Evolutionary conservation across 2,113 vertebrate species (phyloP).

Genomic region (Spilogale gracilis): DNA sequence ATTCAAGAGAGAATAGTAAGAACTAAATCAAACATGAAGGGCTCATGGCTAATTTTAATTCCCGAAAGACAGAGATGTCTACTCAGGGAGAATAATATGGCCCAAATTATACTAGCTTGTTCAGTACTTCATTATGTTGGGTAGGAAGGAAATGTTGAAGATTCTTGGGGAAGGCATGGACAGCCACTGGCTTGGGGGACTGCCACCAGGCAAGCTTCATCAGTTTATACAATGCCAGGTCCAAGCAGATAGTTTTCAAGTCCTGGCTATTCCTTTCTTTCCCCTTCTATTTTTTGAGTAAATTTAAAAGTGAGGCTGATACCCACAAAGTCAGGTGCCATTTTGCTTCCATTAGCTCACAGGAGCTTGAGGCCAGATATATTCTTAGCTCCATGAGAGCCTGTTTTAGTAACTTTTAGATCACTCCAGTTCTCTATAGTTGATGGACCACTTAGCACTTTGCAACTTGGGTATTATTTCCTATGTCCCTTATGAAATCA

Average conservation of each 20-base stretch:
- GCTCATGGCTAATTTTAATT: neutral
- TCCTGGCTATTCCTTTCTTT: neutral
- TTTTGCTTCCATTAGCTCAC: neutral
- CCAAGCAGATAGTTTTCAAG: neutral
- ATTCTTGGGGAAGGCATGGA: neutral
- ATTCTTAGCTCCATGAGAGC: neutral
- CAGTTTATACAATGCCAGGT: neutral
- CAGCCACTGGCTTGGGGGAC: rapidly evolving
- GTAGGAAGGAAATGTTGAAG: neutral
- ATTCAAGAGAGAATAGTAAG: neutral
- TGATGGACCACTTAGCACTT: neutral
- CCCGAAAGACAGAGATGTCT: neutral
- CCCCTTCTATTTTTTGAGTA: neutral
- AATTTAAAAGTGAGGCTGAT: neutral
- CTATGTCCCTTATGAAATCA: neutral
- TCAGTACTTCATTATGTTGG: neutral
- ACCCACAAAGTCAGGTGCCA: neutral
- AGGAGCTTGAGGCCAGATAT: neutral
- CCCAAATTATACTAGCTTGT: neutral
- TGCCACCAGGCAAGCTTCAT: neutral
- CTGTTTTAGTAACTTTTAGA: neutral
- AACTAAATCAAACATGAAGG: neutral
- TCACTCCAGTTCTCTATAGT: neutral
- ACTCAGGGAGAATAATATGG: neutral
- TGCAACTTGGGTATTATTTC: neutral